Conservation (phyloP, 2,113 vertebrate species). For the Corvus moneduloides region DNA sequence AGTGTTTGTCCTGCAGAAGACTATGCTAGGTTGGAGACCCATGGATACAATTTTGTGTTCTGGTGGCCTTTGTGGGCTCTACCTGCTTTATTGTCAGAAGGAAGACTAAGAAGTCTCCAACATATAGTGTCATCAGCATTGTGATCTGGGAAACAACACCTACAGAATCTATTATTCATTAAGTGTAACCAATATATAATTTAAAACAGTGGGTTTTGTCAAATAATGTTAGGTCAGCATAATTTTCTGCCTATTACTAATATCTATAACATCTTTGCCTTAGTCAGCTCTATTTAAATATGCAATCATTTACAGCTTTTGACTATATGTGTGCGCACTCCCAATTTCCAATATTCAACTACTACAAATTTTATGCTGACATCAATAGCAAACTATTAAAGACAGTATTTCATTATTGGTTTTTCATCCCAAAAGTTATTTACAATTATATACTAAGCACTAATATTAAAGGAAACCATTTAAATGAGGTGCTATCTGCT, state of each 20-base stretch:
- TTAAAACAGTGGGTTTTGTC: conserved; percentile 98
- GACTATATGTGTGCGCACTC: conserved; percentile 93
- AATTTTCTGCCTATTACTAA: conserved; percentile 99
- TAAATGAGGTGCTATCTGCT: conserved; percentile 99
- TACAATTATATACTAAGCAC: conserved; percentile 99
- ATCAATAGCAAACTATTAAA: conserved; percentile 99
- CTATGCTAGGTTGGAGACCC: neutral
- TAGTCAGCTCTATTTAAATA: conserved; percentile 99
- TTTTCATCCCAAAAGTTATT: conserved; percentile 99
- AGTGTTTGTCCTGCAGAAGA: neutral
- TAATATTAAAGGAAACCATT: conserved; percentile 99
- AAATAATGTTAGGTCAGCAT: conserved; percentile 99
- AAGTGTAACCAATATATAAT: conserved; percentile 99
- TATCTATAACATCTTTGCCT: conserved; percentile 99
- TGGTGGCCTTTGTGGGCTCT: neutral
- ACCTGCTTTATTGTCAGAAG: conserved; percentile 78
- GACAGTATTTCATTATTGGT: conserved; percentile 99
- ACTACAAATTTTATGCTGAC: conserved; percentile 99
- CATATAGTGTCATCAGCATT: conserved; percentile 86
- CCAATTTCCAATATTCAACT: conserved; percentile 99
- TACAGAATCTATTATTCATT: conserved; percentile 99
- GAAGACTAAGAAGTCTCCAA: conserved; percentile 75
- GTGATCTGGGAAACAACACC: conserved; percentile 91
- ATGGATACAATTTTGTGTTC: neutral
- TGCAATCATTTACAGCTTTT: conserved; percentile 99